These are phyloP conservation scores for Crossaster papposus DNA, from an alignment of 53 echinoderm and acorn worm genomes.

Conservation along the genomic window DNA sequence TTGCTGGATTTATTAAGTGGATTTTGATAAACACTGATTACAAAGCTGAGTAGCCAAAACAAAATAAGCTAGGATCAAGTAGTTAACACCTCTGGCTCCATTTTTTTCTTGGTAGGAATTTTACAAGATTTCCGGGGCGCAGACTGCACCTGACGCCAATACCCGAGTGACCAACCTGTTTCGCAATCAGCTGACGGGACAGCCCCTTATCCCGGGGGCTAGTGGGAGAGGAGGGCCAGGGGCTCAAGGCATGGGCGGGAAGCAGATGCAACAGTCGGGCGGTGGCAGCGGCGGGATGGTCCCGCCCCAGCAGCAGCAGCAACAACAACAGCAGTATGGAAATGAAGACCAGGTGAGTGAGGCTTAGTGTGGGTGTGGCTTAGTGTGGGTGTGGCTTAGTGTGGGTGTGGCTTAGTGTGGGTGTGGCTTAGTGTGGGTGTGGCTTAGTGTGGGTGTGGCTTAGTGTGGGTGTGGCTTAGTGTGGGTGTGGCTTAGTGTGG, in stretches of 20 bases:
- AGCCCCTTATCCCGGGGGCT: slow-evolving; percentile 34
- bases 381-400: too few species aligned
- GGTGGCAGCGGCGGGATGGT: slow-evolving; percentile 11
- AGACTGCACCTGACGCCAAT: slow-evolving; percentile 88
- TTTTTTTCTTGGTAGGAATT: slow-evolving; percentile 67
- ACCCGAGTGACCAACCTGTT: slow-evolving; percentile 90
- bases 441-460: background rate
- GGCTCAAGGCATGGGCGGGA: slow-evolving; percentile 5
- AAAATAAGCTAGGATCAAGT: background rate
- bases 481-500: background rate
- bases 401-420: background rate
- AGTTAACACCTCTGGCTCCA: background rate
- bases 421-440: background rate
- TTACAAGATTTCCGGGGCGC: slow-evolving; percentile 81
- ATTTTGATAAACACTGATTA: too few species aligned
- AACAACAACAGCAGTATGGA: slow-evolving; percentile 54
- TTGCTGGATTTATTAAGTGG: background rate
- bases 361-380: slow-evolving; percentile 7
- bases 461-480: background rate
- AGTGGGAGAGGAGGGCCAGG: slow-evolving; percentile 23
- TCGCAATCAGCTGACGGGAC: slow-evolving; percentile 79
- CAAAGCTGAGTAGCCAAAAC: too few species aligned
- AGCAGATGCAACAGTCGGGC: slow-evolving; percentile 20
- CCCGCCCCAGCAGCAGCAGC: slow-evolving; percentile 26
- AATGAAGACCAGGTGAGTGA: slow-evolving; percentile 65